Evolutionary conservation across 2,888 invertebrate genomes (phyloP), one percentile per base, ranked within the genome.

Genomic region (Abrostola tripartita): DNA sequence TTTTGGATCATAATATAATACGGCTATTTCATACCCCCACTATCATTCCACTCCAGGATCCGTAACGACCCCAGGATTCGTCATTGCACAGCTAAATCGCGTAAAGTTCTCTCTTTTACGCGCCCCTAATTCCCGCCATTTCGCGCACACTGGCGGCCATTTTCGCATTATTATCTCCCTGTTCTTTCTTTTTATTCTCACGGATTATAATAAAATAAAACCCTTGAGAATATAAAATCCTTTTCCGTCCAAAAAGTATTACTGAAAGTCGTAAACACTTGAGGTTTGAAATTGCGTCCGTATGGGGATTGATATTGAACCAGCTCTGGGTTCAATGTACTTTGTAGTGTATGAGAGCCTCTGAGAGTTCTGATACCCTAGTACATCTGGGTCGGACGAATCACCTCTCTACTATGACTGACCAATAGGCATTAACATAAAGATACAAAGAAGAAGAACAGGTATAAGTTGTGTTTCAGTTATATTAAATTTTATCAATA

Each of bases 161-260:
- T 69, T 52, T 58, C 50, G 50, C 60, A 61, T 72, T 71, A 71
- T 74, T 64, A 63, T 76, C 76, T 63, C 53, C 55, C 79, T 71
- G 65, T 60, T 63, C 24, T 52, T 59, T 59, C 35, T 38, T 49
- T 59, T 60, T 63, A 60, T 69, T 64, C 54, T n/a, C 41, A 65
- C 41, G 47, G 62, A 74, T 69, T 76, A 74, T 74, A 74, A 65
- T 74, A 74, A 74, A 71, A 68, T 75, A 68, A 71, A 76, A 52
- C 52, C 61, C 64, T 50, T 53, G 37, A 37, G 37, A 61, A 37
- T 37, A 53, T 62, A 68, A 66, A 67, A 63, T 61, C 41, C 57
- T 60, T 68, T 47, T 57, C 61, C 68, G 72, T 64, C 53, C 38
- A 60, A 63, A 61, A 71, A 61, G 41, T 40, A 59, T 57, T 50